phyloP scores from a whole-genome alignment of 2,797 vertebrate genomes.

The Hapalemur alaotrensis region DNA sequence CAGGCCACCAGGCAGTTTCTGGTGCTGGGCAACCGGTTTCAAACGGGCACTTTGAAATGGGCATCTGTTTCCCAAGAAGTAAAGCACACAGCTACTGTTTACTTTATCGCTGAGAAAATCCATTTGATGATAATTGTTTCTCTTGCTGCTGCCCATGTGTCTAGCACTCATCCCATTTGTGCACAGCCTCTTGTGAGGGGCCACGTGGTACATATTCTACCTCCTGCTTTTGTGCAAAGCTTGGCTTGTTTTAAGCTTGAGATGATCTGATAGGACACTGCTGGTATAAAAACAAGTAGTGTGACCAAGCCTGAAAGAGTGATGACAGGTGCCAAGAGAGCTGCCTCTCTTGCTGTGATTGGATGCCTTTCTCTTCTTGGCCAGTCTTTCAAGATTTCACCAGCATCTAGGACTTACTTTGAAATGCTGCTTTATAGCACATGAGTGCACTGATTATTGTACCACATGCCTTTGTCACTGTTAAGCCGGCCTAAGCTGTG shows the following conservation, averaged over 20 bases:
- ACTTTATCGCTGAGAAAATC: too few relatives aligned
- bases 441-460: accelerated
- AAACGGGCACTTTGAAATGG: neutral
- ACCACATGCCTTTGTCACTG: too few relatives aligned
- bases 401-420: neutral
- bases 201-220: neutral
- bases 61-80: neutral
- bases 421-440: neutral
- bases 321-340: neutral
- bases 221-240: neutral
- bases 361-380: neutral
- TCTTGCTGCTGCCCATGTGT: accelerated
- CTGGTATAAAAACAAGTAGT: neutral
- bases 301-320: neutral
- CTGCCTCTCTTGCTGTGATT: neutral
- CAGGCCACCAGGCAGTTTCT: neutral
- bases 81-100: neutral
- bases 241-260: neutral
- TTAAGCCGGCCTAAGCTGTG: neutral
- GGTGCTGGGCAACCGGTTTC: too few relatives aligned
- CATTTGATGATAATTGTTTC: too few relatives aligned
- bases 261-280: neutral
- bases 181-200: neutral
- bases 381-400: neutral
- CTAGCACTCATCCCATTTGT: neutral